phyloP scores from a whole-genome alignment of 2,888 invertebrate genomes.

The Petrophora chlorosata region DNA sequence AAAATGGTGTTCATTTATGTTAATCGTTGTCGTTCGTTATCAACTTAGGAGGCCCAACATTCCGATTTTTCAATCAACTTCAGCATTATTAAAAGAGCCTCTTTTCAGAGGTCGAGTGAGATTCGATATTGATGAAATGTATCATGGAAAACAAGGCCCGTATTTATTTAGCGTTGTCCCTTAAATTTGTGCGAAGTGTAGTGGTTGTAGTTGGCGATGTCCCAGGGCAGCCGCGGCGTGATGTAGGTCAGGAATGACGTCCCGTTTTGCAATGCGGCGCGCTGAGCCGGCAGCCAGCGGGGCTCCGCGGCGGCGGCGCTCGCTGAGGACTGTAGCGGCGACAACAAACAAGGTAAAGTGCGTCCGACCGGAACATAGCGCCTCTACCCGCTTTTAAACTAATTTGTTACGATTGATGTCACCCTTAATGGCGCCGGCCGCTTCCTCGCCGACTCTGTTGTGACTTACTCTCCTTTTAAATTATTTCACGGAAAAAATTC shows the following conservation, averaged over 20 bases:
- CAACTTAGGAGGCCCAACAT: constrained; percentile 8
- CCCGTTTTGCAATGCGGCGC: constrained; percentile 56
- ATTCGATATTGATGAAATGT: constrained; percentile 14
- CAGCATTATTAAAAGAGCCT: too few species aligned
- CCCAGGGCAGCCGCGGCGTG: constrained; percentile 64
- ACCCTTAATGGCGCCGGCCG: constrained; percentile 30
- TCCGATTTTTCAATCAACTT: too few species aligned
- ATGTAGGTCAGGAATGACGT: constrained; percentile 77
- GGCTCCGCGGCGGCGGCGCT: constrained; percentile 7
- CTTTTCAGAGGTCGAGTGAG: constrained; percentile 13
- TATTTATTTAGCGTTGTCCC: constrained; percentile 40
- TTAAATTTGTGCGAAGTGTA: constrained; percentile 37
- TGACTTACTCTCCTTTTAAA: constrained; percentile 2
- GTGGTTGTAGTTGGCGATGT: constrained; percentile 64
- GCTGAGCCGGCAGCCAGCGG: constrained; percentile 31
- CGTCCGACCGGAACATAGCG: constrained; percentile 45
- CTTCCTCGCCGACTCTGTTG: constrained; percentile 6
- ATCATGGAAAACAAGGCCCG: constrained; percentile 34
- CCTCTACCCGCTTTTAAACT: constrained; percentile 45
- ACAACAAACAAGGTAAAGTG: constrained; percentile 37
- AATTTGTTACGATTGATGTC: constrained; percentile 53
- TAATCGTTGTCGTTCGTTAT: constrained; percentile 24
- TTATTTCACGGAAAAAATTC: not conserved
- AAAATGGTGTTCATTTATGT: constrained; percentile 25
- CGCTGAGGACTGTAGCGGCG: constrained; percentile 19